A percentile compares a stretch with the other conserved stretches of the same genome.
Conservation (phyloP, 2,113 vertebrate species). For the Gymnobelideus leadbeateri region DNA sequence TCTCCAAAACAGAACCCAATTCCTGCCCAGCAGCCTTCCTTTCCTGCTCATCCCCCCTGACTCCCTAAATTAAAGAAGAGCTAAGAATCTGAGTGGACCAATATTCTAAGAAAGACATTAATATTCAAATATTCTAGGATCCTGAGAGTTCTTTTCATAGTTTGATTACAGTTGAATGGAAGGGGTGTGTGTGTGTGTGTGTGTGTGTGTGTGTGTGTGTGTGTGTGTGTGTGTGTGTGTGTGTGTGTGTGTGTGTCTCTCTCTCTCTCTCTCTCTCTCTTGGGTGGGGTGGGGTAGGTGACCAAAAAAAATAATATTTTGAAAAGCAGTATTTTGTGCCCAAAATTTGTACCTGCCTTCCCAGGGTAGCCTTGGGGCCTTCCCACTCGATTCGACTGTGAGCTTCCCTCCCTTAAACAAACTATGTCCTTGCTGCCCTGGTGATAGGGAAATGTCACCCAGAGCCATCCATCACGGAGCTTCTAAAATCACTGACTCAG, state of each 20-base stretch:
- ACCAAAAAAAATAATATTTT: background rate
- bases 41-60: background rate
- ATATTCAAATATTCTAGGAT: background rate
- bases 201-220: too few species aligned
- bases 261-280: too few species aligned
- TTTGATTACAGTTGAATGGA: background rate
- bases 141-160: background rate
- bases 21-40: background rate
- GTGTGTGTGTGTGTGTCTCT: too few species aligned
- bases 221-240: too few species aligned
- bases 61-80: background rate
- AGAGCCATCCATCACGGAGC: background rate
- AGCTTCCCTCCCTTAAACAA: background rate
- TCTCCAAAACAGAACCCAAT: too few species aligned
- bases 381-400: background rate
- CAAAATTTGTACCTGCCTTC: background rate
- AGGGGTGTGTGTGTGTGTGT: background rate
- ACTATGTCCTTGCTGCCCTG: background rate
- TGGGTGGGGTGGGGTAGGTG: background rate
- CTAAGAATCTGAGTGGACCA: background rate
- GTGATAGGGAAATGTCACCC: conserved; percentile 2
- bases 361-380: background rate
- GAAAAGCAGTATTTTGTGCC: background rate
- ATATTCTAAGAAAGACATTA: background rate
- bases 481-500: background rate